Evolutionary conservation across 2,113 vertebrate genomes (phyloP), one percentile per base, ranked within the genome.

Genomic region (Empidonax traillii): DNA sequence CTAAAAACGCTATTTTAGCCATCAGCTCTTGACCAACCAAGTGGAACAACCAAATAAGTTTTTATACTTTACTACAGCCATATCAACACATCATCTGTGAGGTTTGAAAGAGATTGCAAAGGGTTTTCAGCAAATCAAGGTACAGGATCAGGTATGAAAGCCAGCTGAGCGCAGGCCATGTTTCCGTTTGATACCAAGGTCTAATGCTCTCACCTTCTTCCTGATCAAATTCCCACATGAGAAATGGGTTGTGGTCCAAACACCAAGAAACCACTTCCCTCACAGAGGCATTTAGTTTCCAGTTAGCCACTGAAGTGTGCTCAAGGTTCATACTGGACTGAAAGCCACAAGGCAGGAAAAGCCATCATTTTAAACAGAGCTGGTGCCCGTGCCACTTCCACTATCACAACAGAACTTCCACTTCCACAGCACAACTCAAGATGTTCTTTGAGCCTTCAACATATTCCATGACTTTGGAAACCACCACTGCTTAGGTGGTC

Each of bases 221-320:
- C 49, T 61, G n/a, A 68, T 7, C 7, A 2, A 91, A 85, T 14
- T 68, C 35, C 41, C 66, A 75, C 0, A 0, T 21, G 7, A 91
- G 69, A 87, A 87, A 89, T 0, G 0, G 0, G 0, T 21, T 55
- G 12, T 9, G 14, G 63, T 51, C 62, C 41, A 72, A 78, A 83
- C 58, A 22, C 20, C 33, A 83, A 56, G 55, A 66, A 85, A 53
- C 6, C 46, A 39, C 1, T 0, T 20, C 31, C 24, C 62, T 53
- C 69, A 33, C 14, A 78, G 58, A 65, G 53, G 33, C 22, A 55
- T 46, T 46, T 46, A 46, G 44, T 47, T 89, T 25, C 53, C 10
- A 2, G 5, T 68, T 51, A 75, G 14, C 10, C 53, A n/a, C 52
- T 65, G 16, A 67, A 14, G 39, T 3, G 10, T 16, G 22, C 39